phyloP scores from a whole-genome alignment of 2,113 vertebrate genomes.

The Seriola dumerili region DNA sequence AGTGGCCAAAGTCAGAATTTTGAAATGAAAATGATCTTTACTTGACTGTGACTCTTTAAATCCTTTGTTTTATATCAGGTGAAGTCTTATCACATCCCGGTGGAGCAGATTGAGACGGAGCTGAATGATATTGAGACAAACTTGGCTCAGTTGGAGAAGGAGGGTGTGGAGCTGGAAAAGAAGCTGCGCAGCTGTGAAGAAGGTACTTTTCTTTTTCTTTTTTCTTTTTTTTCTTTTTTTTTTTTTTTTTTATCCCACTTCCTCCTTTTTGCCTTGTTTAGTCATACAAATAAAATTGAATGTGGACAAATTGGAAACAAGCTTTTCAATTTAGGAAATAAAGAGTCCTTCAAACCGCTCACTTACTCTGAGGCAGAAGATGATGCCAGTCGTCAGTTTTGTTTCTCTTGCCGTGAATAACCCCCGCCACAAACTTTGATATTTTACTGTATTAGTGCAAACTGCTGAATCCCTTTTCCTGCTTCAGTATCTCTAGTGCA shows the following conservation, averaged over 20 bases:
- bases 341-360: conserved; percentile 3
- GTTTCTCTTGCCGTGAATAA: conserved; percentile 15
- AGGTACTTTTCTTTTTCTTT: conserved; percentile 80
- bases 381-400: background rate
- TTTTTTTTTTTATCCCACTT: background rate
- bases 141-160: conserved; percentile 89
- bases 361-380: background rate
- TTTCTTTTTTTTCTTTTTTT: background rate
- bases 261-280: background rate
- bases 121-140: conserved; percentile 87
- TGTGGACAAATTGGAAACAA: conserved; percentile 11
- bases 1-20: conserved; percentile 53
- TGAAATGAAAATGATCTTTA: conserved; percentile 43
- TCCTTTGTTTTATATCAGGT: conserved; percentile 74
- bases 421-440: conserved; percentile 24
- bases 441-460: conserved; percentile 53
- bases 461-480: conserved; percentile 34
- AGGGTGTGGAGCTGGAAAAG: conserved; percentile 92
- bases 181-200: conserved; percentile 89
- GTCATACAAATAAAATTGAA: conserved; percentile 1
- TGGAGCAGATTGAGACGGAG: conserved; percentile 89
- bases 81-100: conserved; percentile 80
- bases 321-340: background rate
- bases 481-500: conserved; percentile 26
- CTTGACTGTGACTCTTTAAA: conserved; percentile 9